Evolutionary conservation across 1,140 invertebrate species (phyloP).

Genomic region (Coelopa frigida): DNA sequence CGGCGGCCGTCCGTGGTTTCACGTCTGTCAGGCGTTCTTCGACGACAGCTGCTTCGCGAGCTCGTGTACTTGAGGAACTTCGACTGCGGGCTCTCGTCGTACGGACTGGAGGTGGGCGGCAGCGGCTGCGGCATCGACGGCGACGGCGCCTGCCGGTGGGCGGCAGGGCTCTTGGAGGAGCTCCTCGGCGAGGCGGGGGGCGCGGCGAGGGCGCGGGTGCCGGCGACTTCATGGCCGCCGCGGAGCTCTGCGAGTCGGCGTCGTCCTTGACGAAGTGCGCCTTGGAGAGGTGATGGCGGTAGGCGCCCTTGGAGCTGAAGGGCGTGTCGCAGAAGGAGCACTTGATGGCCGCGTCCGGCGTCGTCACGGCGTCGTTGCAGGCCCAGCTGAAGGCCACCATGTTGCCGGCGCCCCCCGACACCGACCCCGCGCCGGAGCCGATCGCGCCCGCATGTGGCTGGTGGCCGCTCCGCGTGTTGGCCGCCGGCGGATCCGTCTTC

Average conservation of each 20-base stretch:
- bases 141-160: slow-evolving; percentile 13
- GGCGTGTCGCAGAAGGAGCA: slow-evolving; percentile 95
- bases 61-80: slow-evolving; percentile 95
- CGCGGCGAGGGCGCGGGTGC: slow-evolving; percentile 33
- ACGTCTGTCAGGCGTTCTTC: slow-evolving; percentile 72
- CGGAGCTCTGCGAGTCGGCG: slow-evolving; percentile 58
- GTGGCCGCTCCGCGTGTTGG: slow-evolving; percentile 34
- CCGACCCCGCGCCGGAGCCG: slow-evolving; percentile 40
- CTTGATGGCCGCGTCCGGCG: slow-evolving; percentile 79
- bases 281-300: slow-evolving; percentile 91
- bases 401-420: slow-evolving; percentile 58
- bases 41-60: slow-evolving; percentile 92
- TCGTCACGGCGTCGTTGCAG: slow-evolving; percentile 83
- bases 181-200: slow-evolving; percentile 33
- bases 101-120: slow-evolving; percentile 50
- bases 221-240: slow-evolving; percentile 32
- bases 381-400: slow-evolving; percentile 90
- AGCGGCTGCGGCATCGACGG: slow-evolving; percentile 19
- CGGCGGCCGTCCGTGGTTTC: background rate
- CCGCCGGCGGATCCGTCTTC: slow-evolving; percentile 65
- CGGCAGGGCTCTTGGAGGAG: slow-evolving; percentile 32
- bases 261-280: slow-evolving; percentile 96
- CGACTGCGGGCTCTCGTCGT: slow-evolving; percentile 89
- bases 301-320: slow-evolving; percentile 93
- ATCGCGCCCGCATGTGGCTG: slow-evolving; percentile 35